Conservation (phyloP, 2,888 invertebrate genomes). For the Synanthedon tipuliformis region DNA sequence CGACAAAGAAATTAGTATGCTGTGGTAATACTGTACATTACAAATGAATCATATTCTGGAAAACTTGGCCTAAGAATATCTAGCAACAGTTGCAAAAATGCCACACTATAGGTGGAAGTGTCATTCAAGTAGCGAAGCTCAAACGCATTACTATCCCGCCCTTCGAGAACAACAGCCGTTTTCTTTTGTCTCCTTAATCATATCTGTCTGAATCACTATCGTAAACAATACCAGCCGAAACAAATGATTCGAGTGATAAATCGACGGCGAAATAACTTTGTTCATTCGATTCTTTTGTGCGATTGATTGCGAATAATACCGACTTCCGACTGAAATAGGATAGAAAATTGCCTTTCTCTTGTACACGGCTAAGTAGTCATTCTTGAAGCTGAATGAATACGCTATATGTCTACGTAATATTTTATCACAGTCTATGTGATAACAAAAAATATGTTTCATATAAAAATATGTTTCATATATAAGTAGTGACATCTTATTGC, state of each 20-base stretch:
- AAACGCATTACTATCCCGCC: conserved; percentile 21
- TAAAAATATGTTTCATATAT: no score
- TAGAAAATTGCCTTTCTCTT: conserved; percentile 37
- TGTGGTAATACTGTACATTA: no score
- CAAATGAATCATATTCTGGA: no score
- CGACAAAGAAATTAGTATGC: no score
- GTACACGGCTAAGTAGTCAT: conserved; percentile 13
- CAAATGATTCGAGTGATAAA: conserved; percentile 52
- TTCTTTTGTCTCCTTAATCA: conserved; percentile 15
- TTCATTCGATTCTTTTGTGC: conserved; percentile 44
- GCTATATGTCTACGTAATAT: no score
- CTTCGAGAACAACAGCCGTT: conserved; percentile 15
- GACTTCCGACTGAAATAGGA: conserved; percentile 31
- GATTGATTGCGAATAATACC: conserved; percentile 60
- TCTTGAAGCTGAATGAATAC: no score
- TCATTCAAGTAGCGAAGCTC: conserved; percentile 4
- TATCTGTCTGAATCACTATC: conserved; percentile 15
- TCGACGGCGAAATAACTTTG: conserved; percentile 40
- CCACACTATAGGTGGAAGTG: conserved; percentile 2
- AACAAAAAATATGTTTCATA: no score
- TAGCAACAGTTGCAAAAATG: background rate
- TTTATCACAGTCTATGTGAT: no score
- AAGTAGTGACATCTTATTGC: no score
- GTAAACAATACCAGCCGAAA: conserved; percentile 35
- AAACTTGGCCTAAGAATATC: no score